Conservation (phyloP, 2,888 invertebrate genomes). For the Clepsis dumicolana region DNA sequence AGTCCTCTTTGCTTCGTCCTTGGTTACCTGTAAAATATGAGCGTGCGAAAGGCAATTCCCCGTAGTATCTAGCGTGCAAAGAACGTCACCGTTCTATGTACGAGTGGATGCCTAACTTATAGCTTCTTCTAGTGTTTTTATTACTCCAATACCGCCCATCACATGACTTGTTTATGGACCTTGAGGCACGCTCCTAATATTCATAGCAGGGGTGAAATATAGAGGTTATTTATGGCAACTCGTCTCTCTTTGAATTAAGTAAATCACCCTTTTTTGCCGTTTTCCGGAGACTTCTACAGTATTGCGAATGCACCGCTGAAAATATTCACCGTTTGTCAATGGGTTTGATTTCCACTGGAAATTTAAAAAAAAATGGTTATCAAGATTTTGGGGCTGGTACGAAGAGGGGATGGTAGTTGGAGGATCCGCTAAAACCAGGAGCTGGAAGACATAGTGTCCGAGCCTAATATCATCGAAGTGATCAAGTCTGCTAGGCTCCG, state of each 20-base stretch:
- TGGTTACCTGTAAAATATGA: neutral
- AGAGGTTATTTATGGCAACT: neutral
- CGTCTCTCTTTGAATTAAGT: neutral
- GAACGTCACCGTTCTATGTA: slow-evolving; percentile 1
- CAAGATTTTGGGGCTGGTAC: no score
- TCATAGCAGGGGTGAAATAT: neutral
- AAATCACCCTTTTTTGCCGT: neutral
- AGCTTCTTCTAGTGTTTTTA: slow-evolving; percentile 21
- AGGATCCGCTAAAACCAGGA: no score
- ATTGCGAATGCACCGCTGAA: no score
- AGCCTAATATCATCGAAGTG: no score
- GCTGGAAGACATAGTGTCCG: no score
- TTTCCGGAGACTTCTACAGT: neutral
- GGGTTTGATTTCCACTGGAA: no score
- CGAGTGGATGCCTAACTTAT: slow-evolving; percentile 14
- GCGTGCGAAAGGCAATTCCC: slow-evolving; percentile 11
- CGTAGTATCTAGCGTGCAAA: slow-evolving; percentile 4
- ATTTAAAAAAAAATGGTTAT: no score
- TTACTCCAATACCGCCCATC: neutral
- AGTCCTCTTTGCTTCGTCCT: no score
- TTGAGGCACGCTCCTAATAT: neutral
- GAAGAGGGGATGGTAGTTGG: no score
- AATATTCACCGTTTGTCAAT: neutral
- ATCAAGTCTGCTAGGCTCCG: no score
- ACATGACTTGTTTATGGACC: neutral